Conservation (phyloP, 2,113 vertebrate genomes). For the Periophthalmodon schlosseri region DNA sequence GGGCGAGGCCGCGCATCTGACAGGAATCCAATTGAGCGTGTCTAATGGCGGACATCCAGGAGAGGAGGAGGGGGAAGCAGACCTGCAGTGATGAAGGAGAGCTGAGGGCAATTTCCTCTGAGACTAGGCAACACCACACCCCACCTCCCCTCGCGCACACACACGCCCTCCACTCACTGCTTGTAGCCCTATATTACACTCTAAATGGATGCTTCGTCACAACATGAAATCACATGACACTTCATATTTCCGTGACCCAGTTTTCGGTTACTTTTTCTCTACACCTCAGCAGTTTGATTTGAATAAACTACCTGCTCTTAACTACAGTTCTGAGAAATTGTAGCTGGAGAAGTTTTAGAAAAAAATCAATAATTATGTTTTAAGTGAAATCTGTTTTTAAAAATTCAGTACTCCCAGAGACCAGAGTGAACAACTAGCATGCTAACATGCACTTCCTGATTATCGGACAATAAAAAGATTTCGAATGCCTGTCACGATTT, state of each 20-base stretch:
- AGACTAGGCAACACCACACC: conserved; percentile 36
- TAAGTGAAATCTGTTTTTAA: too few species aligned
- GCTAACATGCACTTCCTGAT: too few species aligned
- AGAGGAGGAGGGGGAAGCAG: conserved; percentile 62
- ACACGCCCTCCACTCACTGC: conserved; percentile 9
- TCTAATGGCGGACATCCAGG: conserved; percentile 76
- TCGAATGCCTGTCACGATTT: too few species aligned
- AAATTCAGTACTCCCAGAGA: too few species aligned
- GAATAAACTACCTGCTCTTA: neutral
- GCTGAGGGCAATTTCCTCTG: conserved; percentile 61
- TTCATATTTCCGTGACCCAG: conserved; percentile 12
- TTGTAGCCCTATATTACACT: conserved; percentile 28
- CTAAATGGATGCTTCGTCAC: conserved; percentile 32
- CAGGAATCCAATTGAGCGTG: conserved; percentile 78
- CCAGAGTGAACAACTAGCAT: too few species aligned
- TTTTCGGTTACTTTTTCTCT: neutral
- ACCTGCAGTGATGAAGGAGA: conserved; percentile 70
- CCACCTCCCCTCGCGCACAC: conserved; percentile 4
- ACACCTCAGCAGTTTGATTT: neutral
- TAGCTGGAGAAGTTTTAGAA: too few species aligned
- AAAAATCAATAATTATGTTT: too few species aligned
- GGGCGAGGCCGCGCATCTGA: conserved; percentile 73
- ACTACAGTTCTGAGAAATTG: neutral
- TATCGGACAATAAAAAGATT: too few species aligned
- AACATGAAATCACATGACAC: conserved; percentile 20